Percentiles rank a stretch among this genome's conserved stretches.
These are phyloP conservation scores for Prietella phreatophila DNA, from an alignment of 2,113 vertebrate species.

Conservation along the genomic window DNA sequence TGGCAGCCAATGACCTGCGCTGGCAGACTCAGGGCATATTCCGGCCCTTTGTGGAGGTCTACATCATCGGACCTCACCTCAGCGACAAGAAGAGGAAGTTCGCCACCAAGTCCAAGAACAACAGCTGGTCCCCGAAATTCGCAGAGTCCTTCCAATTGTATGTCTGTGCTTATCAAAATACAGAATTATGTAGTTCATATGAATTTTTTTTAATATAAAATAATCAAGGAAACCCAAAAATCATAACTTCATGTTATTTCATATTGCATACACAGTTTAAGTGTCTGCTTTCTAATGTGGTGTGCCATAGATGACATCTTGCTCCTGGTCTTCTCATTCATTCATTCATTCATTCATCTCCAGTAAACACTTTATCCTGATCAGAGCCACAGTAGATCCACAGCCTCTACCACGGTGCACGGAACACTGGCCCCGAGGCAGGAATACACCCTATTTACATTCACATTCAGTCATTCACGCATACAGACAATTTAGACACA, in stretches of 20 bases:
- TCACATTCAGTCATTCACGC: not conserved
- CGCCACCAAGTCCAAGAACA: slow-evolving; percentile 97
- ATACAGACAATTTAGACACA: not conserved
- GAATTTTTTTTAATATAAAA: not conserved
- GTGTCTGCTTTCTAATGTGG: not conserved
- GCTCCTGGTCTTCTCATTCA: not conserved
- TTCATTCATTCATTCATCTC: not conserved
- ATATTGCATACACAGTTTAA: not conserved
- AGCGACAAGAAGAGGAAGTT: slow-evolving; percentile 98
- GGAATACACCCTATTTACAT: not conserved
- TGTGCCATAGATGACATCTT: not conserved
- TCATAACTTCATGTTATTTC: not conserved
- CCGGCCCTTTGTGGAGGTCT: slow-evolving; percentile 94
- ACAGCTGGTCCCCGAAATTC: slow-evolving; percentile 96
- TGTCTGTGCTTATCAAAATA: slow-evolving; percentile 62
- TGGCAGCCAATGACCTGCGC: slow-evolving; percentile 74
- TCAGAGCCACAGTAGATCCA: not conserved
- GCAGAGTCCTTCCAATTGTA: slow-evolving; percentile 92
- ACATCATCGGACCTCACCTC: slow-evolving; percentile 93
- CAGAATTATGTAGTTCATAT: not conserved
- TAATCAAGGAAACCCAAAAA: not conserved
- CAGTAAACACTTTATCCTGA: not conserved
- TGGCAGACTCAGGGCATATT: slow-evolving; percentile 97
- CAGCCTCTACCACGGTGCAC: not conserved
- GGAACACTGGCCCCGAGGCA: not conserved